A percentile compares a stretch with the other conserved stretches of the same genome.
These are phyloP conservation scores for Odontocerum albicorne DNA, from an alignment of 2,888 invertebrate genomes.

Conservation along the genomic window DNA sequence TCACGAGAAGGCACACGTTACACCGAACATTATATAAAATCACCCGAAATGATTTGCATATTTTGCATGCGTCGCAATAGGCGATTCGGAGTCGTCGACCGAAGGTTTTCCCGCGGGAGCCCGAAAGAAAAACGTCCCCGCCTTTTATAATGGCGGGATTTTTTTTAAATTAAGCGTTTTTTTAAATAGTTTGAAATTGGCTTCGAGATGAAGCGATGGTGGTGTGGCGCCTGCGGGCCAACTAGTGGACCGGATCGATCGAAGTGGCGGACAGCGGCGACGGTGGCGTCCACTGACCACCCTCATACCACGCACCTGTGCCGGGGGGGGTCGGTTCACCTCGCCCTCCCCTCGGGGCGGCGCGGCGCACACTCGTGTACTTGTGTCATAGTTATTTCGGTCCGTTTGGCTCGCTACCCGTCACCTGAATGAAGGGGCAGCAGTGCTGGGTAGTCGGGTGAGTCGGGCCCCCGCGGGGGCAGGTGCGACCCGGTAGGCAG, in stretches of 20 bases:
- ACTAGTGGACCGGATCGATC: slow-evolving; percentile 35
- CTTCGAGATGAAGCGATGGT: slow-evolving; percentile 6
- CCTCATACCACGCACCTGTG: slow-evolving; percentile 23
- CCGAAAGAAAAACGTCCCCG: background rate
- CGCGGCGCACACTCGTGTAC: slow-evolving; percentile 1
- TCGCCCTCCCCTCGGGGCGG: background rate
- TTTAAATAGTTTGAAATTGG: background rate
- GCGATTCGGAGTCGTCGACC: no score
- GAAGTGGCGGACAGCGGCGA: slow-evolving; percentile 34
- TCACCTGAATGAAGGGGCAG: slow-evolving; percentile 75
- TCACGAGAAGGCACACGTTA: background rate
- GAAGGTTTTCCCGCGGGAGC: slow-evolving; percentile 12
- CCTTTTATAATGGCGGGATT: background rate
- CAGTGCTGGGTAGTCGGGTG: slow-evolving; percentile 80
- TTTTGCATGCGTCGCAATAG: slow-evolving; percentile 4
- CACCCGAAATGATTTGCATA: slow-evolving; percentile 16
- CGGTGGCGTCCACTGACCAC: slow-evolving; percentile 34
- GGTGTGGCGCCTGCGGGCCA: slow-evolving; percentile 27
- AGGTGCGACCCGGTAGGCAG: slow-evolving; percentile 16
- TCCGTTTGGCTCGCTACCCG: slow-evolving; percentile 18
- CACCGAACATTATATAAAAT: no score
- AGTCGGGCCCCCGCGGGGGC: slow-evolving; percentile 21
- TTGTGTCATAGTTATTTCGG: slow-evolving; percentile 9
- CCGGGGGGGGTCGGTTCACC: no score
- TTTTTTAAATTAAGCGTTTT: background rate